Conservation (phyloP, 2,888 invertebrate genomes). For the Gastracanthus pulcherrimus region DNA sequence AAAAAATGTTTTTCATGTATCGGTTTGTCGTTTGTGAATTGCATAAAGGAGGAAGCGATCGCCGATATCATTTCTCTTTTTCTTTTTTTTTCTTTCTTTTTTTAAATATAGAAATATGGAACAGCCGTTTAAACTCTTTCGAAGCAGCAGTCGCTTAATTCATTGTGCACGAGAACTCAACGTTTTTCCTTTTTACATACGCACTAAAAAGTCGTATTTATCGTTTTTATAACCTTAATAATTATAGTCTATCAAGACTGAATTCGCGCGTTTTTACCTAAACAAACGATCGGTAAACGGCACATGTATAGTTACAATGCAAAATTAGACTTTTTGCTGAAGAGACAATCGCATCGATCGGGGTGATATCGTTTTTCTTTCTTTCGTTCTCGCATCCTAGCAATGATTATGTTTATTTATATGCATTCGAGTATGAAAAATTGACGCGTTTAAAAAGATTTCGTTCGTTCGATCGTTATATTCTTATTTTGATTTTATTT, state of each 20-base stretch:
- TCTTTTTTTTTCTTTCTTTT: background rate
- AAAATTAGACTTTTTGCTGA: slow-evolving; percentile 47
- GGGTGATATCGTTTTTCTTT: background rate
- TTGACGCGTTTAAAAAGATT: slow-evolving; percentile 25
- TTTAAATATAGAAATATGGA: slow-evolving; percentile 13
- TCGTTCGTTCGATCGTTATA: background rate
- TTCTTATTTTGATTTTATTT: slow-evolving; percentile 22
- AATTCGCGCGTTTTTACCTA: slow-evolving; percentile 52
- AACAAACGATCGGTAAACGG: background rate
- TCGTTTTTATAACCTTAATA: slow-evolving; percentile 28
- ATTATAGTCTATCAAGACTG: slow-evolving; percentile 54
- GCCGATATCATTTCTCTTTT: background rate
- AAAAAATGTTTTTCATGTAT: slow-evolving; percentile 30
- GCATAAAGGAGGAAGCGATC: slow-evolving; percentile 33
- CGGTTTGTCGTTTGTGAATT: slow-evolving; percentile 15
- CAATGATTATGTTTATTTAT: slow-evolving; percentile 3
- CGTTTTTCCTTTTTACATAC: background rate
- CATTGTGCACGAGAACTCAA: slow-evolving; percentile 61
- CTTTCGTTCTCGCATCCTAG: background rate
- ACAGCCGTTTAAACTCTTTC: slow-evolving; percentile 46
- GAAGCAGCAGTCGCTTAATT: slow-evolving; percentile 60
- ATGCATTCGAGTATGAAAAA: slow-evolving; percentile 31
- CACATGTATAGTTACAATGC: slow-evolving; percentile 54
- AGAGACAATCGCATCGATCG: slow-evolving; percentile 17
- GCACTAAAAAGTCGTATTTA: too few relatives aligned